phyloP scores from a whole-genome alignment of 2,888 invertebrate genomes.

The Protodeltote pygarga region DNA sequence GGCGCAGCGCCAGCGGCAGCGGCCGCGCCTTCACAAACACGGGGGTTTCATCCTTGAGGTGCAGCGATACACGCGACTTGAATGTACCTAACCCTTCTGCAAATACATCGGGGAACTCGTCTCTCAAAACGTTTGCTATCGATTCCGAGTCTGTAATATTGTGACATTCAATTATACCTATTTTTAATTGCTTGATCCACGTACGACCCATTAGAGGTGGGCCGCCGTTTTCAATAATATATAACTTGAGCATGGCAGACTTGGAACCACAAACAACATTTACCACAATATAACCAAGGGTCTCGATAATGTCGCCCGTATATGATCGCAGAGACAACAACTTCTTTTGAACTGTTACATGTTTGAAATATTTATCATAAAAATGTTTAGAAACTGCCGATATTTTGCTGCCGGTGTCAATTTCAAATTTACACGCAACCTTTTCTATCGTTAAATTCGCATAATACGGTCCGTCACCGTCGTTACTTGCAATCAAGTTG shows the following conservation, averaged over 20 bases:
- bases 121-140: neutral
- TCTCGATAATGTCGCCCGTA: conserved; percentile 5
- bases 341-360: neutral
- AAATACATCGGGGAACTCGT: conserved; percentile 16
- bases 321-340: neutral
- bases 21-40: conserved; percentile 31
- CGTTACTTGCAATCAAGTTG: neutral
- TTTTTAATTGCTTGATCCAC: conserved; percentile 4
- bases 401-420: conserved; percentile 6
- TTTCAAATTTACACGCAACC: conserved; percentile 1
- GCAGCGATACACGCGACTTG: neutral
- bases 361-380: neutral
- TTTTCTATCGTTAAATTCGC: neutral
- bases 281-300: conserved; percentile 6
- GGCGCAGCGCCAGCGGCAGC: conserved; percentile 40
- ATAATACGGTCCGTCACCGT: conserved; percentile 7
- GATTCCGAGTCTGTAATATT: neutral
- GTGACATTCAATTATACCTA: neutral
- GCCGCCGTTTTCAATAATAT: conserved; percentile 17
- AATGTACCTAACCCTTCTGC: conserved; percentile 9
- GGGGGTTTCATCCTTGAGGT: conserved; percentile 1
- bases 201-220: conserved; percentile 18
- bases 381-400: conserved; percentile 1
- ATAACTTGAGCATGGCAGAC: neutral
- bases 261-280: conserved; percentile 1